Conservation (phyloP, 92 coral and sea anemone genomes). For the Isaurus tuberculatus region DNA sequence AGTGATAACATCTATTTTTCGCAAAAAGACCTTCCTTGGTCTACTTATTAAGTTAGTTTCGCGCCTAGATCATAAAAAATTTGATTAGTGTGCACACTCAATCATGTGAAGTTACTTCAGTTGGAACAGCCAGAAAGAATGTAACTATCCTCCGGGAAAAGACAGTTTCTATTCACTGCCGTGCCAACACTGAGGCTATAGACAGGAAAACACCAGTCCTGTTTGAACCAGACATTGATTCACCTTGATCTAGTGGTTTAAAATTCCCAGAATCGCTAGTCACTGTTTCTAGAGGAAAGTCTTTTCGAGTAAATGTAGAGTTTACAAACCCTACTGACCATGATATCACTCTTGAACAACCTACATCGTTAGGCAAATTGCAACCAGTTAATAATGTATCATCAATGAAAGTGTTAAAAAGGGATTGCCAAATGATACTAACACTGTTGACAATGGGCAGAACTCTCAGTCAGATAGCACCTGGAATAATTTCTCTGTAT, state of each 20-base stretch:
- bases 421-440: not conserved
- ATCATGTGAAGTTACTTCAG: not conserved
- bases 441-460: not conserved
- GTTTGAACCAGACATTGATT: constrained; percentile 68
- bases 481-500: not conserved
- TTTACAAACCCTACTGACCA: constrained; percentile 63
- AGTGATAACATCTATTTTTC: no score
- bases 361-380: constrained; percentile 58
- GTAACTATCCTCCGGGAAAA: constrained; percentile 56
- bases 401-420: constrained; percentile 54
- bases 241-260: constrained; percentile 59
- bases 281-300: constrained; percentile 53
- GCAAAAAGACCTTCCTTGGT: no score
- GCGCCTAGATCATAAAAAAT: not conserved
- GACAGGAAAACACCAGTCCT: constrained; percentile 60
- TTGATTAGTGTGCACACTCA: no score
- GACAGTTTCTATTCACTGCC: constrained; percentile 56
- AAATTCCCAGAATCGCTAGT: constrained; percentile 64
- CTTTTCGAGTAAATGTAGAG: constrained; percentile 51
- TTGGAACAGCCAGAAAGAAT: constrained; percentile 35
- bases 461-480: constrained; percentile 8
- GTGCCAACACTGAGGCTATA: constrained; percentile 61
- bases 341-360: constrained; percentile 52
- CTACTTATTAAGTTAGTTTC: not conserved
- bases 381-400: constrained; percentile 65